These are phyloP conservation scores for Wasmannia auropunctata DNA, from an alignment of 1,140 invertebrate genomes.

Conservation along the genomic window DNA sequence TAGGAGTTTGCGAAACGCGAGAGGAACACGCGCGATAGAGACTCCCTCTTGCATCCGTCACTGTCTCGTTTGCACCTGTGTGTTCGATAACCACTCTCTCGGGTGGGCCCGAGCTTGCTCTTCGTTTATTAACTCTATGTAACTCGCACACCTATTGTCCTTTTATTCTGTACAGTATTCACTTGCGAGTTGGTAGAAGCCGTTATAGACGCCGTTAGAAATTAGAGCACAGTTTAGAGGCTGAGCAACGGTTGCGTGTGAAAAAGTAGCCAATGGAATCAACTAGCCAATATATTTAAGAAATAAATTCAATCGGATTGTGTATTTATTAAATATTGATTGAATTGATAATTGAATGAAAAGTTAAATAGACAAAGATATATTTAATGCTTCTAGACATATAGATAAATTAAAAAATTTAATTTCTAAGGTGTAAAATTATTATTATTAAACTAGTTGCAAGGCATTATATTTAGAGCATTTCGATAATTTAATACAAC, in stretches of 20 bases:
- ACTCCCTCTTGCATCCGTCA: conserved; percentile 65
- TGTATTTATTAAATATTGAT: background rate
- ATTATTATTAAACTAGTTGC: background rate
- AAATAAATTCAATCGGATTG: background rate
- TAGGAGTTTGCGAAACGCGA: conserved; percentile 34
- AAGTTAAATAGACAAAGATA: background rate
- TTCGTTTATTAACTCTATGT: conserved; percentile 67
- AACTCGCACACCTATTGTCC: conserved; percentile 53
- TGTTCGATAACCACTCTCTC: conserved; percentile 60
- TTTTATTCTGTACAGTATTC: background rate
- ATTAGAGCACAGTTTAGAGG: conserved; percentile 6
- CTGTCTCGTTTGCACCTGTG: conserved; percentile 58
- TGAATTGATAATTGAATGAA: background rate
- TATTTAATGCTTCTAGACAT: background rate
- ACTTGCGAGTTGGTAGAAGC: background rate
- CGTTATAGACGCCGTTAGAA: background rate
- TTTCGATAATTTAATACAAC: background rate
- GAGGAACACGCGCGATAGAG: conserved; percentile 39
- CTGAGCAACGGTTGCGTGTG: background rate
- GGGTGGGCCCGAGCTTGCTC: conserved; percentile 47
- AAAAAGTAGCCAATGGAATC: background rate
- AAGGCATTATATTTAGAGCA: background rate
- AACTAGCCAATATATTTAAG: background rate
- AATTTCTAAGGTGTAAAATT: background rate
- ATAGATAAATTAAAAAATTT: background rate